phyloP scores from a whole-genome alignment of 2,888 invertebrate species.

The Eupithecia dodoneata region DNA sequence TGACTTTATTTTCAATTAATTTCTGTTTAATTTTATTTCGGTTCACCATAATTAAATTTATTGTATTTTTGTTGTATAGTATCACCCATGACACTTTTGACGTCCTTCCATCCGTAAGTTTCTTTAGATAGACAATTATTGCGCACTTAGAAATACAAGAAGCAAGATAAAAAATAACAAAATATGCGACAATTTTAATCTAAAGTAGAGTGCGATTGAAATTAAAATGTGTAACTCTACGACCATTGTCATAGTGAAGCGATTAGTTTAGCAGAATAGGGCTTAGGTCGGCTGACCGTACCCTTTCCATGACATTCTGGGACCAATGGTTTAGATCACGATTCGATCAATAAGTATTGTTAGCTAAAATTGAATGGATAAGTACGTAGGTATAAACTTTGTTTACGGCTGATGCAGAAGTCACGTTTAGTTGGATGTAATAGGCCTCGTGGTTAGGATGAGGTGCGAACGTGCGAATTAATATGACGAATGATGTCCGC shows the following conservation, averaged over 20 bases:
- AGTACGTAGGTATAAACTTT: slow-evolving; percentile 20
- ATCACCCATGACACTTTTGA: no score
- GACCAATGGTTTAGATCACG: slow-evolving; percentile 59
- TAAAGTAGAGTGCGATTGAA: no score
- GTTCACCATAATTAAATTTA: no score
- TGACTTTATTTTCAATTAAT: no score
- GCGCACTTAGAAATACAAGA: no score
- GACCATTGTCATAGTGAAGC: not conserved
- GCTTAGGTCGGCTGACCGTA: slow-evolving; percentile 55
- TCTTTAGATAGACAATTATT: no score
- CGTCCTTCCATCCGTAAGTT: no score
- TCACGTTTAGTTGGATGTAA: slow-evolving; percentile 10
- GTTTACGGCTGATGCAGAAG: slow-evolving; percentile 15
- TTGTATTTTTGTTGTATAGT: no score
- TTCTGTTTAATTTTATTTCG: no score
- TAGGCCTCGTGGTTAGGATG: not conserved
- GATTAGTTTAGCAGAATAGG: not conserved
- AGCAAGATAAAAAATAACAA: no score
- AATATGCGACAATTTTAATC: no score
- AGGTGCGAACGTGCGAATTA: not conserved
- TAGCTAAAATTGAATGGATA: slow-evolving; percentile 29
- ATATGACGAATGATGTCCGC: no score
- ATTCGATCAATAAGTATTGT: slow-evolving; percentile 51
- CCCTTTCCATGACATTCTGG: slow-evolving; percentile 70
- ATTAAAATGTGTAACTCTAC: not conserved